These are phyloP conservation scores for Ochropleura leucogaster DNA, from an alignment of 2,888 invertebrate species.

Conservation along the genomic window DNA sequence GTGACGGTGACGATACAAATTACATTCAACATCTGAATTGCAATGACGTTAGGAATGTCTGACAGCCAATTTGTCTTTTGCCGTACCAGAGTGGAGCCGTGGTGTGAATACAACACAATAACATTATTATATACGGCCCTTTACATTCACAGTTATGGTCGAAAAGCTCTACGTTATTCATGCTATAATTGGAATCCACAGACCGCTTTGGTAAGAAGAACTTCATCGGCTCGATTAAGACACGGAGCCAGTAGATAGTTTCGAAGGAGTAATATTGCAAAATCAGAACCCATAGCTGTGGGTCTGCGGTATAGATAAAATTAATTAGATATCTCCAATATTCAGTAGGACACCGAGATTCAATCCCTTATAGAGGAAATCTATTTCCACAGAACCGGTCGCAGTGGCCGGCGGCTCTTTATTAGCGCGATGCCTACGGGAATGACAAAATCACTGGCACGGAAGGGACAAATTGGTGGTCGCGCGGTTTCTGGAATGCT, in stretches of 20 bases:
- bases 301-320: conserved; percentile 65
- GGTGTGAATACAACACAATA: conserved; percentile 65
- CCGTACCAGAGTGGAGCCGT: conserved; percentile 58
- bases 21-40: conserved; percentile 77
- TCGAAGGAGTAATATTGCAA: conserved; percentile 65
- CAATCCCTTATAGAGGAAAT: conserved; percentile 71
- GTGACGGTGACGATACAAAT: conserved; percentile 75
- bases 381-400: conserved; percentile 72
- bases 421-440: conserved; percentile 75
- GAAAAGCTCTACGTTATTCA: conserved; percentile 37
- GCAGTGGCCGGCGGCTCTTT: conserved; percentile 69
- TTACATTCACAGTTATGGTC: conserved; percentile 49
- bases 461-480: conserved; percentile 86
- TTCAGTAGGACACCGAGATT: conserved; percentile 66
- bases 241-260: conserved; percentile 58
- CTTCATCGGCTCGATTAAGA: conserved; percentile 56
- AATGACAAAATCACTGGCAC: conserved; percentile 81
- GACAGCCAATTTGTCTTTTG: conserved; percentile 76
- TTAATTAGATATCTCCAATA: conserved; percentile 72
- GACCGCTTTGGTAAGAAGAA: conserved; percentile 33
- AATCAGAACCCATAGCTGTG: conserved; percentile 61
- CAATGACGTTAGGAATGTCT: conserved; percentile 76
- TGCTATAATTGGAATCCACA: conserved; percentile 43
- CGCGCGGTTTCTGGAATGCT: conserved; percentile 78
- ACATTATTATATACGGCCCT: conserved; percentile 59